These are phyloP conservation scores for Panagrolaimus sp. DNA, from an alignment of 1,140 invertebrate species.

Conservation along the genomic window DNA sequence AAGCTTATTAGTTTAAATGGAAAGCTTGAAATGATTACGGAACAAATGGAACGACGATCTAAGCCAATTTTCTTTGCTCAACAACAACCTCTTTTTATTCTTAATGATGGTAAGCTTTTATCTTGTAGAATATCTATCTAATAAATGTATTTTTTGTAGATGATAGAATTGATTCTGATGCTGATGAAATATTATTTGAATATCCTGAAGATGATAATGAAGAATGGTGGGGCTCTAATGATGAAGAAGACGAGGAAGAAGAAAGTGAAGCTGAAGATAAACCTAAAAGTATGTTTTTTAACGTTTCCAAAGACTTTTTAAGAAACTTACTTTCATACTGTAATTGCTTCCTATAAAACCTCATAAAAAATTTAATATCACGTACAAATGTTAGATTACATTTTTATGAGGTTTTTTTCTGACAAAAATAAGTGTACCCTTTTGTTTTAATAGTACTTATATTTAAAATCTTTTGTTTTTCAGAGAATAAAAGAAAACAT, in stretches of 20 bases:
- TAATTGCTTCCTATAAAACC: no score
- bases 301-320: no score
- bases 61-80: constrained; percentile 11
- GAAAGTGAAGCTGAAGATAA: neutral
- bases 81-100: constrained; percentile 7
- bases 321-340: no score
- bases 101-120: neutral
- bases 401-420: no score
- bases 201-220: constrained; percentile 12
- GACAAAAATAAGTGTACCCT: no score
- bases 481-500: no score
- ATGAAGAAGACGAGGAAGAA: neutral
- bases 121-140: neutral
- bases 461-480: no score
- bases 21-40: constrained; percentile 12
- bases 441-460: no score
- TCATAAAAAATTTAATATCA: no score
- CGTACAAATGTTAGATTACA: no score
- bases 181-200: constrained; percentile 5
- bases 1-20: constrained; percentile 10
- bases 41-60: constrained; percentile 9
- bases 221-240: constrained; percentile 7
- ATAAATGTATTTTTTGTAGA: neutral
- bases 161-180: constrained; percentile 7
- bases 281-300: constrained; percentile 2